A percentile compares a stretch with the other conserved stretches of the same genome.
These are phyloP conservation scores for Drosophila formosana DNA, from an alignment of 2,888 invertebrate species.

Conservation along the genomic window DNA sequence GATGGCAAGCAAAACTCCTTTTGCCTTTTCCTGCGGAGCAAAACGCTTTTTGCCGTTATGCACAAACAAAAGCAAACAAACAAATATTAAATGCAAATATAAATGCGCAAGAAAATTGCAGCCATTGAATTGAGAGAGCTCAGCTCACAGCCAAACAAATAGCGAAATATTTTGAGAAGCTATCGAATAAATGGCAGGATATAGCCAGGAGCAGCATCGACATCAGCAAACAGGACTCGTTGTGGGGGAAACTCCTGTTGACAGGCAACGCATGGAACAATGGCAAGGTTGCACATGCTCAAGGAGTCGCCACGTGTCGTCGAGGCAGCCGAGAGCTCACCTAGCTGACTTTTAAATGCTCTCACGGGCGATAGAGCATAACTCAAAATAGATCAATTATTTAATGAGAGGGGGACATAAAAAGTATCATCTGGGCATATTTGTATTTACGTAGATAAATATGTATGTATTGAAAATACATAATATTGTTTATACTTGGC, in stretches of 20 bases:
- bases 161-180: conserved; percentile 46
- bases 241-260: background rate
- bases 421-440: too few relatives aligned
- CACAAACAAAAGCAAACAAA: conserved; percentile 54
- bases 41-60: conserved; percentile 64
- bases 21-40: conserved; percentile 56
- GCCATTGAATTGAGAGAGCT: conserved; percentile 27
- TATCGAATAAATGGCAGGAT: conserved; percentile 56
- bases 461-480: too few relatives aligned
- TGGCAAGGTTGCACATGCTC: conserved; percentile 7
- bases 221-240: background rate
- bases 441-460: too few relatives aligned
- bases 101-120: conserved; percentile 72
- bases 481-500: too few relatives aligned
- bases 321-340: background rate
- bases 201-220: conserved; percentile 4
- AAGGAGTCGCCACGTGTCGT: conserved; percentile 20
- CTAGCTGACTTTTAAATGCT: background rate
- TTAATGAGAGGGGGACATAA: too few relatives aligned
- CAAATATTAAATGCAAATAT: conserved; percentile 79
- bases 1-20: conserved; percentile 34
- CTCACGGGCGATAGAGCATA: background rate
- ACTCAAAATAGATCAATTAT: background rate
- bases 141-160: conserved; percentile 47
- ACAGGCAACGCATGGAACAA: conserved; percentile 1